Base-by-base conservation (phyloP, 2,797 vertebrate genomes). In the Chromis chromis region DNA sequence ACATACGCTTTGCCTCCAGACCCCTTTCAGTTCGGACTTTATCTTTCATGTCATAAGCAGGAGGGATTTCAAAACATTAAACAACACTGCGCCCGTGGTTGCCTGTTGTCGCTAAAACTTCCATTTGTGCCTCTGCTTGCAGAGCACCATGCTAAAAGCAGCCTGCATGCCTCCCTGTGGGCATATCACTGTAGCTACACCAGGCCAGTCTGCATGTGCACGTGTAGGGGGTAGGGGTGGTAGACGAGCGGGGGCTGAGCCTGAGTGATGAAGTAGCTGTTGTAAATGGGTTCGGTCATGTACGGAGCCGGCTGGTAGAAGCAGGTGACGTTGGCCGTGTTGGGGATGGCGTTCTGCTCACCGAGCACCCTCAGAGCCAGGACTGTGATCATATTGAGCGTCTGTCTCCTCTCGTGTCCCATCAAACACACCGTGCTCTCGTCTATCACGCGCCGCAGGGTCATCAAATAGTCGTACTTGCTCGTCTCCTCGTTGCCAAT, bases 381-480 rank as follows among this genome's bases (percentile, higher is more conserved):
- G 9, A 97, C 93, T 0, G 96, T 97, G 89, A 99, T 99, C 97
- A 99, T 99, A 13, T 98, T 96, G 70, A 99, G 96, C 1, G 98
- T 98, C 75, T 98, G 96, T 12, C 96, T 91, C 76, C 96, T 94
- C 89, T 99, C 97, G 0, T 96, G 94, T 8, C 95, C 96, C 98
- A 99, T 99, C 74, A 99, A 89, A 64, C 98, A 99, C 83, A 99
- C 96, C 0, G 98, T 99, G 92, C 98, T 99, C 74, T 98, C 95
- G 0, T 97, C 96, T 5, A 99, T 96, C 40, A 99, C 95, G 7
- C 95, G 91, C 1, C 93, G 94, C 86, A 99, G 93, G 16, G 96
- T 99, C 97, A 98, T 99, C 92, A 99, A 89, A 79, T 97, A 99
- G 90, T 99, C 96, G 2, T 99, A 99, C 79, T 98, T 98, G 94